Evolutionary conservation across 2,797 vertebrate species (phyloP).

Genomic region (Sciurus carolinensis): DNA sequence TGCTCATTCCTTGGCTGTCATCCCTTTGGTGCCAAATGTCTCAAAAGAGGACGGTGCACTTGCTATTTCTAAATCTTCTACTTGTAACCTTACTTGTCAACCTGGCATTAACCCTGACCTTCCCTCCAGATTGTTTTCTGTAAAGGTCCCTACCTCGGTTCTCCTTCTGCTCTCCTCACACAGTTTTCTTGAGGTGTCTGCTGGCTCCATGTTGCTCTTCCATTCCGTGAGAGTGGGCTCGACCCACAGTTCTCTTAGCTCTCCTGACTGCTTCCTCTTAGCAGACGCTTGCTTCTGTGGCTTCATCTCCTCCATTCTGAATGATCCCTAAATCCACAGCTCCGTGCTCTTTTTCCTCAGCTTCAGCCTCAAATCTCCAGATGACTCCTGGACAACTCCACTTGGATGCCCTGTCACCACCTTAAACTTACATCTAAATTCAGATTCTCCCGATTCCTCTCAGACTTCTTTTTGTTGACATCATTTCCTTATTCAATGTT

Average conservation of each 20-base stretch:
- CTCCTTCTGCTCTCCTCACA: not conserved
- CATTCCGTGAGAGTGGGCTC: not conserved
- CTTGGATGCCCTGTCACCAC: not conserved
- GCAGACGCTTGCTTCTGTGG: not conserved
- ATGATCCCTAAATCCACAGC: not conserved
- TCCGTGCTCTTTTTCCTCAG: not conserved
- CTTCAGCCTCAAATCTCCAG: conserved; percentile 11
- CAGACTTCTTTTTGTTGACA: conserved; percentile 22
- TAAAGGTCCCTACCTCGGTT: not conserved
- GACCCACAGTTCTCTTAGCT: not conserved
- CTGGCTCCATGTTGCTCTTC: not conserved
- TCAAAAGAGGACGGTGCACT: not conserved
- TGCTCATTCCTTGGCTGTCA: not conserved
- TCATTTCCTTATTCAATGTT: not conserved
- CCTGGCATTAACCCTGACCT: not conserved
- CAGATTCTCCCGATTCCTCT: not conserved
- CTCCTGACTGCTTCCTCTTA: not conserved
- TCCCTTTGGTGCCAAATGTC: not conserved
- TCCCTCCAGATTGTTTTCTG: not conserved
- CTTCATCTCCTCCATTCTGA: conserved; percentile 50
- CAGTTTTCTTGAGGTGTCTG: not conserved
- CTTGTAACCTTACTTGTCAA: not conserved
- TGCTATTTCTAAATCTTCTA: not conserved
- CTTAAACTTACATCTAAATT: not conserved
- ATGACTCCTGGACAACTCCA: fast-evolving